Evolutionary conservation across 2,888 invertebrate species (phyloP).

Genomic region (Sinotaia quadrata): DNA sequence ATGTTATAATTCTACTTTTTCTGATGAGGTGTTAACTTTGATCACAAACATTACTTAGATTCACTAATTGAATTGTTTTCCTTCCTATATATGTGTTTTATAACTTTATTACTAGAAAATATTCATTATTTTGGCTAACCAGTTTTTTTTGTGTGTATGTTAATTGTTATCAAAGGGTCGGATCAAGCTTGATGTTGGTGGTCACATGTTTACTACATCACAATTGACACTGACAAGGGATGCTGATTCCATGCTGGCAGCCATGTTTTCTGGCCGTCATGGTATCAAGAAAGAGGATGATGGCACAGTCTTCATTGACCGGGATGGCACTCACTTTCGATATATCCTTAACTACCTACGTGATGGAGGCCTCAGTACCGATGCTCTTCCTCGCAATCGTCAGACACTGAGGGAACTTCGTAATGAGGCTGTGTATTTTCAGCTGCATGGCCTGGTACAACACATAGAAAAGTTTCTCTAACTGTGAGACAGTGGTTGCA

Average conservation of each 20-base stretch:
- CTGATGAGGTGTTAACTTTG: no score
- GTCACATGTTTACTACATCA: conserved; percentile 64
- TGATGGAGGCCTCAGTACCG: conserved; percentile 61
- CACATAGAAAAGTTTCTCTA: conserved; percentile 59
- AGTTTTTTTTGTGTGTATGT: conserved; percentile 27
- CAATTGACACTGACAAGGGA: conserved; percentile 62
- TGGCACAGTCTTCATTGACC: conserved; percentile 65
- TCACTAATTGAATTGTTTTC: background rate
- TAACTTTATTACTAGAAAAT: background rate
- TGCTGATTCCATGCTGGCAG: conserved; percentile 66
- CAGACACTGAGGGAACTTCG: conserved; percentile 61
- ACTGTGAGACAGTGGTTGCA: background rate
- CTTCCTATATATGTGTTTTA: background rate
- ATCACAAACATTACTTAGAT: no score
- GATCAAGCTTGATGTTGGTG: conserved; percentile 65
- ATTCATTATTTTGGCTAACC: background rate
- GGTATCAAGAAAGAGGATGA: conserved; percentile 58
- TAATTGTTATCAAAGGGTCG: conserved; percentile 50
- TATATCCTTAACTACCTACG: conserved; percentile 68
- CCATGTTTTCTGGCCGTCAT: conserved; percentile 67
- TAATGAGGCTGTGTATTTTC: conserved; percentile 65
- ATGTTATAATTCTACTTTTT: no score
- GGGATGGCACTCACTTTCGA: conserved; percentile 66
- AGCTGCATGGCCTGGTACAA: conserved; percentile 62
- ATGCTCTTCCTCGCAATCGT: conserved; percentile 60